Conservation (phyloP, 2,797 vertebrate genomes). For the Tamandua tetradactyla region DNA sequence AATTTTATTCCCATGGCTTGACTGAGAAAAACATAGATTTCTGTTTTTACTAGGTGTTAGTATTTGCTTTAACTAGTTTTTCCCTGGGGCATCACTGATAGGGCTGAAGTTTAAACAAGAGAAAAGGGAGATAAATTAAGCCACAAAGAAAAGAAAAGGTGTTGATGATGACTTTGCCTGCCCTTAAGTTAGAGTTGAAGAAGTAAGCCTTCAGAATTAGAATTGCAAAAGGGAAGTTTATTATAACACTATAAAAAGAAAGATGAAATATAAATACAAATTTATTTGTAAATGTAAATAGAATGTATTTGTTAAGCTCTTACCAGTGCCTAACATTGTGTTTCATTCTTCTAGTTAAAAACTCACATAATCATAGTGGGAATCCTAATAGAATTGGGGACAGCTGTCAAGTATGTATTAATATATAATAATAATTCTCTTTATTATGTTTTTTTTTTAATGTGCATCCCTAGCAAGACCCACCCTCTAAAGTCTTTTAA, state of each 20-base stretch:
- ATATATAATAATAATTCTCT: background rate
- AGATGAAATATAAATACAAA: background rate
- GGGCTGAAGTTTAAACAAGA: no score
- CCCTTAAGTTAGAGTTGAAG: background rate
- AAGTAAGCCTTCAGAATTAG: background rate
- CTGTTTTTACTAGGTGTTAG: background rate
- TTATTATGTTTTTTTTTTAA: no score
- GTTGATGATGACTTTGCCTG: background rate
- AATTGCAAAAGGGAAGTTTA: conserved; percentile 16
- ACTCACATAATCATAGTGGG: background rate
- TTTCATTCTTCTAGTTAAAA: background rate
- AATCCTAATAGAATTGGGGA: background rate
- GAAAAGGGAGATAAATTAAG: no score
- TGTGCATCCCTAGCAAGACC: background rate
- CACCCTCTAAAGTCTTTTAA: background rate
- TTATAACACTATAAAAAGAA: background rate
- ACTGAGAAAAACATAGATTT: background rate
- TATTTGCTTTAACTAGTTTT: background rate
- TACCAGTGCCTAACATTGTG: background rate
- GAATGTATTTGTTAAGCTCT: background rate
- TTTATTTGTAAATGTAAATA: no score
- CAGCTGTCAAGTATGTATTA: background rate
- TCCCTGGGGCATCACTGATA: background rate
- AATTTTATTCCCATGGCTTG: background rate
- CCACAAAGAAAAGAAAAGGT: background rate